Base-by-base conservation (phyloP, 2,797 vertebrate species). In the Eulemur albifrons region DNA sequence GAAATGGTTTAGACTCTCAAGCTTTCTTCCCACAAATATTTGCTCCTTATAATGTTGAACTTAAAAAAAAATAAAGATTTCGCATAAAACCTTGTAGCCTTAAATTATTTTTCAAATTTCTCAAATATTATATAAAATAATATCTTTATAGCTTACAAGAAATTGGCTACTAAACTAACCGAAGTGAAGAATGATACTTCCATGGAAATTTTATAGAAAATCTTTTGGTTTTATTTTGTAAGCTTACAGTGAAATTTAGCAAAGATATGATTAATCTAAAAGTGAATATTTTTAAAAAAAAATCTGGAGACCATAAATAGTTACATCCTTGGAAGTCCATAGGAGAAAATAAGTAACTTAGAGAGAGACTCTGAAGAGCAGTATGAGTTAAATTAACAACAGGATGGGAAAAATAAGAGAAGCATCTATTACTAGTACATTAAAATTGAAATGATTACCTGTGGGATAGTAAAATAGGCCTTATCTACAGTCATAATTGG, bases 381-480 rank as follows among this genome's bases (percentile, higher is more conserved):
- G 23, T 10, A 35, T 3, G 35, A 73, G 14, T 67, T 77, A 70
- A 40, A 54, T 69, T 79, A 32, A 73, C 38, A 52, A 57, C 17
- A 52, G 83, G 35, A 11, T 1, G 23, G 30, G 52, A 30, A 63
- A 57, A 72, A 6, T 23, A 13, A 65, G 2, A 20, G 45, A 57
- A 69, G 13, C 48, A 0, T 8, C 14, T 27, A 57, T 57, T 57
- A 57, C 8, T 23, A 18, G 43, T 54, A 9, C 0, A 8, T 3
- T 4, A 63, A 79, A 18, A 65, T 0, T 2, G 0, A 65, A 85
- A 30, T 1, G 4, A 23, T 97, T 97, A 99, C 99, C 99, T 99
- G 99, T 1, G 99, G 99, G 83, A 99, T 92, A 9, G 99, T 99
- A 86, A 99, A 99, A 97, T 99, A 99, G 0, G 98, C 97, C 83